Percentiles rank a stretch among this genome's conserved stretches.
phyloP scores from a whole-genome alignment of 2,113 vertebrate genomes.

The Grammomys surdaster region DNA sequence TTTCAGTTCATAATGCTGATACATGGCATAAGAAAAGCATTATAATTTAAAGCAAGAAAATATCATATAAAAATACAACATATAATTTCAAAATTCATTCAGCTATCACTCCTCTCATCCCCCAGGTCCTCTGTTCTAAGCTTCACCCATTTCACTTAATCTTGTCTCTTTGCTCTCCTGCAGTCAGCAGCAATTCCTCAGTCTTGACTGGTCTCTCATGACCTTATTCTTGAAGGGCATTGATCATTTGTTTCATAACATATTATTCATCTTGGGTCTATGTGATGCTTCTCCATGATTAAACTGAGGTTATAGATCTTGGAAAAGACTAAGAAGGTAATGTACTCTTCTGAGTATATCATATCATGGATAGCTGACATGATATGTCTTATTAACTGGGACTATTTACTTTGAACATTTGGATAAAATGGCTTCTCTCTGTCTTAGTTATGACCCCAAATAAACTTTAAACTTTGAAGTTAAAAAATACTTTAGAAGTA shows the following conservation, averaged over 20 bases:
- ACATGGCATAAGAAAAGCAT: not conserved
- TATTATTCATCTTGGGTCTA: not conserved
- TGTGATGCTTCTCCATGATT: conserved; percentile 1
- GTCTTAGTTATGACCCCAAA: not conserved
- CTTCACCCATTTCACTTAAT: not conserved
- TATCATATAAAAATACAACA: not conserved
- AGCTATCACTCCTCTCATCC: not conserved
- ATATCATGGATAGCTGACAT: not conserved
- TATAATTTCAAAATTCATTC: not conserved
- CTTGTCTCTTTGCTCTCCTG: not conserved
- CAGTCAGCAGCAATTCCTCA: not conserved
- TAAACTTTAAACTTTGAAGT: not conserved
- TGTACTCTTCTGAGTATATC: not conserved
- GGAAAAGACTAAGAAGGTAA: not conserved
- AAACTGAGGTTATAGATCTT: conserved; percentile 37
- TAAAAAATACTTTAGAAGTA: conserved; percentile 1
- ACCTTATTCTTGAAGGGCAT: conserved; percentile 43
- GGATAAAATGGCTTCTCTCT: not conserved
- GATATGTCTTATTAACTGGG: not conserved
- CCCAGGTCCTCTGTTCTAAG: not conserved
- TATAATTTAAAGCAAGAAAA: conserved; percentile 7
- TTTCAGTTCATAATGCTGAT: not conserved
- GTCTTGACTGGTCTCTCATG: not conserved
- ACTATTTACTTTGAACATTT: not conserved
- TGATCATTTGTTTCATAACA: conserved; percentile 43